A percentile compares a stretch with the other conserved stretches of the same genome.
These are phyloP conservation scores for Misgurnus mizolepis DNA, from an alignment of 2,113 vertebrate species.

Conservation along the genomic window DNA sequence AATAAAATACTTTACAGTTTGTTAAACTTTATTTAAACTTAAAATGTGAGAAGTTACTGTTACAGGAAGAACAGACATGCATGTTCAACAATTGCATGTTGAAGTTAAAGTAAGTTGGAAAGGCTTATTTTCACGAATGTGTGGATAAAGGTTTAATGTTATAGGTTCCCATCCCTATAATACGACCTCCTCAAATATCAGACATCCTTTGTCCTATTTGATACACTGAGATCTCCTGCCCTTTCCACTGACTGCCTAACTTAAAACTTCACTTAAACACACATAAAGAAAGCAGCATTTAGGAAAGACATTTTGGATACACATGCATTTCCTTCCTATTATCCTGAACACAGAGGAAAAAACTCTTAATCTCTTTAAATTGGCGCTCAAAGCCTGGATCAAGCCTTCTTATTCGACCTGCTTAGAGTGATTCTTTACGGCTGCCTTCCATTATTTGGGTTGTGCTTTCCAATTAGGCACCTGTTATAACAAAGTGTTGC, in stretches of 20 bases:
- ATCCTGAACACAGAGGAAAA: slow-evolving; percentile 62
- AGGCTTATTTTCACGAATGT: background rate
- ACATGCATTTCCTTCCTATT: slow-evolving; percentile 66
- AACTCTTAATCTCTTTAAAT: slow-evolving; percentile 65
- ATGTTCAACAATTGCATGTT: no score
- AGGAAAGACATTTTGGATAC: slow-evolving; percentile 22
- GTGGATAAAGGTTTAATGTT: no score
- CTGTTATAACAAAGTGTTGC: slow-evolving; percentile 67
- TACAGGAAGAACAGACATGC: no score
- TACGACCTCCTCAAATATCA: background rate
- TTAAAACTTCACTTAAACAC: slow-evolving; percentile 21
- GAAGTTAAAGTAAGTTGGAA: background rate
- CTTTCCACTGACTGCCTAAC: background rate
- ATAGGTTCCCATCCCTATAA: background rate
- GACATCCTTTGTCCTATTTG: slow-evolving; percentile 3
- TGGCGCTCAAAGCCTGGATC: slow-evolving; percentile 67
- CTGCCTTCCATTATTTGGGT: slow-evolving; percentile 48
- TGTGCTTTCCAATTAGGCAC: slow-evolving; percentile 65
- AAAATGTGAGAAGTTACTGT: no score
- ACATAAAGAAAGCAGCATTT: slow-evolving; percentile 11
- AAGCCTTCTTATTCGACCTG: slow-evolving; percentile 67
- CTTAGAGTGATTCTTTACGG: slow-evolving; percentile 61
- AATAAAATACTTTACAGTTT: no score
- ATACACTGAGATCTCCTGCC: slow-evolving; percentile 18
- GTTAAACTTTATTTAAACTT: no score